Evolutionary conservation across 2,797 vertebrate species (phyloP).

Genomic region (Knipowitschia caucasica): DNA sequence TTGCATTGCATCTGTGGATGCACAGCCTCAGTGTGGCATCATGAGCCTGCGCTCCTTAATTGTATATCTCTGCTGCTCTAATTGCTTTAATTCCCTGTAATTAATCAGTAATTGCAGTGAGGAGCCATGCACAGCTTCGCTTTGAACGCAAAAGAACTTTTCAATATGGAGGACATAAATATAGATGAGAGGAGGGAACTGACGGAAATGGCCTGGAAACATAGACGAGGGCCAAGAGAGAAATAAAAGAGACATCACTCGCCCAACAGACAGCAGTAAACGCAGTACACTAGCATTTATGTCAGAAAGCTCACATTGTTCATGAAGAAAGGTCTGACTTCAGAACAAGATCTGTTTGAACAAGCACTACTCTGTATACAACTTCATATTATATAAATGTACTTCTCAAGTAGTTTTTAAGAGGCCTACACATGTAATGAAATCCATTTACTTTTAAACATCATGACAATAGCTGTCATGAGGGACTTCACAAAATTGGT

Average conservation of each 20-base stretch:
- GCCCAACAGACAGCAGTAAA: neutral
- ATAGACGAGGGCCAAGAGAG: slow-evolving; percentile 23
- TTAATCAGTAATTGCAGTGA: slow-evolving; percentile 84
- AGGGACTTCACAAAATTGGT: too few relatives aligned
- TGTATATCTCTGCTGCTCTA: slow-evolving; percentile 83
- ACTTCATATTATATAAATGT: too few relatives aligned
- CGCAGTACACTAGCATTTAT: neutral
- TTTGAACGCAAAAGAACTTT: slow-evolving; percentile 76
- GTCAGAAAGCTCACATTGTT: neutral
- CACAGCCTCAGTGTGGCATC: slow-evolving; percentile 67
- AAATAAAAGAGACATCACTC: slow-evolving; percentile 11
- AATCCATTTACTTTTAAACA: too few relatives aligned
- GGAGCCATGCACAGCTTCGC: slow-evolving; percentile 73
- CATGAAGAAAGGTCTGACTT: neutral
- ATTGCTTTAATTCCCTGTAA: slow-evolving; percentile 86
- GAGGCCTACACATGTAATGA: too few relatives aligned
- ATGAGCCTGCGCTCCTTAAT: slow-evolving; percentile 79
- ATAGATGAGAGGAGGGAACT: slow-evolving; percentile 71
- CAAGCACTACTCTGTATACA: too few relatives aligned
- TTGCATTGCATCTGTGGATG: slow-evolving; percentile 75
- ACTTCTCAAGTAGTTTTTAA: too few relatives aligned
- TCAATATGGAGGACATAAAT: slow-evolving; percentile 80
- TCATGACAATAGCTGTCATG: too few relatives aligned
- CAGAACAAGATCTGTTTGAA: neutral
- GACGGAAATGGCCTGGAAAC: slow-evolving; percentile 49